A percentile compares a stretch with the other conserved stretches of the same genome.
These are phyloP conservation scores for Myrmecophaga tridactyla DNA, from an alignment of 2,113 vertebrate genomes.

Conservation along the genomic window DNA sequence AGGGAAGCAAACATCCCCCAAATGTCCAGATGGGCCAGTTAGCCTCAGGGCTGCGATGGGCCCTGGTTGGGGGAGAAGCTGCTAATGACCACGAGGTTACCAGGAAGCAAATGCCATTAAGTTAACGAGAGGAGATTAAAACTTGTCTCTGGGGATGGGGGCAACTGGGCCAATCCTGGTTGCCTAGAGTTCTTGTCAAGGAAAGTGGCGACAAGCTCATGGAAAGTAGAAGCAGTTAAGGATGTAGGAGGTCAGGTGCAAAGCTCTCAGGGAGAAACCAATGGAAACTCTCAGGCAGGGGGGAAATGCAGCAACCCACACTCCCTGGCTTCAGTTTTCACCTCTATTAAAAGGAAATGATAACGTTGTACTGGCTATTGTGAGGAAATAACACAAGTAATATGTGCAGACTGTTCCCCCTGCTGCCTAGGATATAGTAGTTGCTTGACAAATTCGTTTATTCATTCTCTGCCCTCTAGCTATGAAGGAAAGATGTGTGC, in stretches of 20 bases:
- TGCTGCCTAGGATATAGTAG: fast-evolving
- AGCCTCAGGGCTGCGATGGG: conserved; percentile 33
- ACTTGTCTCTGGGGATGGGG: neutral
- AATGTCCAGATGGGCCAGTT: neutral
- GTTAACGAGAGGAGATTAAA: conserved; percentile 42
- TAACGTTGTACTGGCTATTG: neutral
- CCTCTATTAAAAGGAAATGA: neutral
- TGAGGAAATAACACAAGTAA: neutral
- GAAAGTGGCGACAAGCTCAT: conserved; percentile 13
- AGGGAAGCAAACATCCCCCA: neutral
- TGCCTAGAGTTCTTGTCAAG: conserved; percentile 37
- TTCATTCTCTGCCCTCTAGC: neutral
- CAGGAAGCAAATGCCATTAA: neutral
- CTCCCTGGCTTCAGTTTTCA: neutral
- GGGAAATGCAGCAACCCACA: neutral
- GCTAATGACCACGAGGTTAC: conserved; percentile 54
- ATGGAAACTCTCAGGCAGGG: neutral
- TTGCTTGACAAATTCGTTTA: neutral
- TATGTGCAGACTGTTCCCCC: fast-evolving
- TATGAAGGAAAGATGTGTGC: neutral
- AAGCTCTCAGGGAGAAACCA: conserved; percentile 45
- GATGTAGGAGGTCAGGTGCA: conserved; percentile 28
- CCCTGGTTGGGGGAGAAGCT: neutral
- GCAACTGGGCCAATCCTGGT: conserved; percentile 46
- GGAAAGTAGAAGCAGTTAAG: neutral